phyloP scores from a whole-genome alignment of 2,113 vertebrate species.

The Anas platyrhynchos region DNA sequence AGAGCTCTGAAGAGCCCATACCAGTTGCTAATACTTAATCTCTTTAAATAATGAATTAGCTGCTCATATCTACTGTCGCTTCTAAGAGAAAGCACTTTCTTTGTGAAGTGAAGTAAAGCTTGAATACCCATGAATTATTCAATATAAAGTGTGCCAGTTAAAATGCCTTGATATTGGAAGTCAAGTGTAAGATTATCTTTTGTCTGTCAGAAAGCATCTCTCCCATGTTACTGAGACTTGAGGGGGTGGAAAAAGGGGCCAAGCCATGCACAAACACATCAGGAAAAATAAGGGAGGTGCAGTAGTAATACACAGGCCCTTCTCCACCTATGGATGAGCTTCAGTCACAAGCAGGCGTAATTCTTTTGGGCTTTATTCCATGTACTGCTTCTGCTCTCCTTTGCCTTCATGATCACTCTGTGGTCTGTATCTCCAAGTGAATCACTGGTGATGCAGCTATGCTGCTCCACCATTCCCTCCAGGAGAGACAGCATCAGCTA shows the following conservation, averaged over 20 bases:
- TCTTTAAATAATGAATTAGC: constrained; percentile 99
- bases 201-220: constrained; percentile 93
- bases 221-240: constrained; percentile 74
- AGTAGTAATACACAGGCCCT: not conserved
- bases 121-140: constrained; percentile 99
- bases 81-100: constrained; percentile 98
- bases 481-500: constrained; percentile 26
- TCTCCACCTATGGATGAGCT: not conserved
- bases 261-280: constrained; percentile 18
- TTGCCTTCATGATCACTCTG: not conserved
- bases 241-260: constrained; percentile 52
- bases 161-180: constrained; percentile 98
- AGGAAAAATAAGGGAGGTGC: constrained; percentile 37
- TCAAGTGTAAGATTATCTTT: constrained; percentile 98
- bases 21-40: constrained; percentile 92
- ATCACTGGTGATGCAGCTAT: not conserved
- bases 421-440: not conserved
- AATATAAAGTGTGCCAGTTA: constrained; percentile 95
- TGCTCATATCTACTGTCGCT: constrained; percentile 97
- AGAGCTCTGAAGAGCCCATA: constrained; percentile 79
- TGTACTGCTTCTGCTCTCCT: not conserved
- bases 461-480: constrained; percentile 16
- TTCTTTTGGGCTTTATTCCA: not conserved
- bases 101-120: constrained; percentile 95
- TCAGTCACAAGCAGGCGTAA: not conserved